Evolutionary conservation across 2,888 invertebrate genomes (phyloP), one percentile per base, ranked within the genome.

Genomic region (Ephialtes manifestator): DNA sequence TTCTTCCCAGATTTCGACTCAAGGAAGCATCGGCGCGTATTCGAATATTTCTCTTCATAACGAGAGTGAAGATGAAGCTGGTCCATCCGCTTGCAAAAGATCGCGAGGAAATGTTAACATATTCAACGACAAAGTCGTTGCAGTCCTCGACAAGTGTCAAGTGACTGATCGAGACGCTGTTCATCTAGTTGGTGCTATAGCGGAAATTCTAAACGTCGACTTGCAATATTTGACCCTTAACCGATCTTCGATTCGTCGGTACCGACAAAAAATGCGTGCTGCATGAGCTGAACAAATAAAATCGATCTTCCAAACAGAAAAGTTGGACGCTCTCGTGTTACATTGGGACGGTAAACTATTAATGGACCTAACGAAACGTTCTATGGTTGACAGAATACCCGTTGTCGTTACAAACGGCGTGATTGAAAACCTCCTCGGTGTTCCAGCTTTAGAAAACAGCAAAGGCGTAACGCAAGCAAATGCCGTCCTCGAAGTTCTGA

Each of bases 91-190:
- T 28, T 46, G 63, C 20, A 76, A 83, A 55, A 58, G 35, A 81
- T 63, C 71, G 71, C 65, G 83, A 72, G 78, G 83, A 11, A 78
- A 48, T 68, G 68, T 72, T n/a, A 81, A 78, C 67, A 71, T 81
- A 48, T 55, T 85, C 58, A 65, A 74, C 48, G 80, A 76, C 15
- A 80, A 77, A 81, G 43, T 84, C 67, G 63, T 83, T 51, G 71
- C 86, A 11, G 83, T 65, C 24, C 71, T 83, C 39, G 76, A 82
- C 24, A 76, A 15, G 70, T 81, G 81, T 60, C 46, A 81, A 77
- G 43, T 87, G 43, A 79, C 68, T 78, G 72, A 85, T 65, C 81
- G 85, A 78, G 72, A 87, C 65, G 83, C 87, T 58, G 88, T 88
- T 55, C 84, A 83, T 68, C 74, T 89, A 77, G 70, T 87, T 55